Conservation (phyloP, 2,888 invertebrate species). For the Actias luna region DNA sequence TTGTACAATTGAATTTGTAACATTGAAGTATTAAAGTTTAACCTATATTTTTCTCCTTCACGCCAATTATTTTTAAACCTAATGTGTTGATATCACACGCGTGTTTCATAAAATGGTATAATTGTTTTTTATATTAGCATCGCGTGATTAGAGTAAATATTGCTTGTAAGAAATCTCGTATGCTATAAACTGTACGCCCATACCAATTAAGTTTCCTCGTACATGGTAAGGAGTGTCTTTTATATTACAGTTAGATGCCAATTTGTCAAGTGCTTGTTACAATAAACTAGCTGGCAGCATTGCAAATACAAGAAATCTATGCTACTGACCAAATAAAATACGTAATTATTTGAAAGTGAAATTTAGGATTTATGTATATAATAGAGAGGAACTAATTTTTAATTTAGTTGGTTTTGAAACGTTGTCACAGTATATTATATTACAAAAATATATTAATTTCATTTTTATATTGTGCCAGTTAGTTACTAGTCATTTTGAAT, state of each 20-base stretch:
- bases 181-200: not conserved
- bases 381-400: not conserved
- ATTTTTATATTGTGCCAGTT: not conserved
- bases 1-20: not conserved
- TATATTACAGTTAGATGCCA: not conserved
- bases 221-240: not conserved
- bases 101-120: not conserved
- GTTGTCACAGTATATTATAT: not conserved
- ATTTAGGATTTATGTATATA: not conserved
- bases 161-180: not conserved
- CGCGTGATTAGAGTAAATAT: slow-evolving; percentile 1
- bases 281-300: not conserved
- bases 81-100: not conserved
- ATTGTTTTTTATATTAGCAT: not conserved
- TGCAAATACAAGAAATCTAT: not conserved
- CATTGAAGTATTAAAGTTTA: not conserved
- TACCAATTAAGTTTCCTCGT: slow-evolving; percentile 3
- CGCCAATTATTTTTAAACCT: not conserved
- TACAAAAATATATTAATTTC: not conserved
- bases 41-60: not conserved
- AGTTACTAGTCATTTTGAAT: no score
- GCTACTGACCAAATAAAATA: not conserved
- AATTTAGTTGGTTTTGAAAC: not conserved
- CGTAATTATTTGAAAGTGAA: not conserved
- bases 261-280: not conserved